A percentile compares a stretch with the other conserved stretches of the same genome.
Evolutionary conservation across 2,888 invertebrate species (phyloP).

Genomic region (Merodon equestris): DNA sequence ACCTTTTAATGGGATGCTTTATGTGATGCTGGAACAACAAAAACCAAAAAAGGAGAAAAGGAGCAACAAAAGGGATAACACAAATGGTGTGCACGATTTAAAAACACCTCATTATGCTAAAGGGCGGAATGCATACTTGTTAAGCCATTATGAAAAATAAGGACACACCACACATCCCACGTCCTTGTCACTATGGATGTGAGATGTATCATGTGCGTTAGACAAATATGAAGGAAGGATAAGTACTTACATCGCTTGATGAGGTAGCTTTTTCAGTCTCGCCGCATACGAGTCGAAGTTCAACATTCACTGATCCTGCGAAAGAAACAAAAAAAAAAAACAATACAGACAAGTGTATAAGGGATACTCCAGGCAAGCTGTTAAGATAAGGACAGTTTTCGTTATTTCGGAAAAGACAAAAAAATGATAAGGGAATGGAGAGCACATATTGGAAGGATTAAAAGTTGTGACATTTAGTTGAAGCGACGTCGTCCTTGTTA

Average conservation of each 20-base stretch:
- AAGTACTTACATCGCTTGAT: constrained; percentile 63
- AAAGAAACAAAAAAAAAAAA: constrained; percentile 20
- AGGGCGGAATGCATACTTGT: constrained; percentile 32
- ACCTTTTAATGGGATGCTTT: constrained; percentile 60
- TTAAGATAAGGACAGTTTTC: constrained; percentile 40
- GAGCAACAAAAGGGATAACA: constrained; percentile 12
- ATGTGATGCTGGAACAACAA: constrained; percentile 29
- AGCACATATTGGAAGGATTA: constrained; percentile 39
- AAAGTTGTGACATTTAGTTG: constrained; percentile 44
- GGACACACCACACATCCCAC: constrained; percentile 23
- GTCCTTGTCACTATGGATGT: constrained; percentile 8
- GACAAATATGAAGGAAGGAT: constrained; percentile 14
- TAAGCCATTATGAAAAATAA: constrained; percentile 19
- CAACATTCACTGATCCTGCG: constrained; percentile 53
- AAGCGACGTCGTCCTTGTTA: constrained; percentile 15
- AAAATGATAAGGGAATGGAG: constrained; percentile 27
- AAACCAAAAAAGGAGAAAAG: constrained; percentile 53
- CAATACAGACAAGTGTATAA: constrained; percentile 3
- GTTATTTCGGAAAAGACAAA: constrained; percentile 5
- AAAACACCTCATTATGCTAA: constrained; percentile 68
- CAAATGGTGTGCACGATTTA: constrained; percentile 48
- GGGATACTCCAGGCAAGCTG: constrained; percentile 11
- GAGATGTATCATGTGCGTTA: constrained; percentile 14
- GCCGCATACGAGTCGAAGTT: constrained; percentile 58
- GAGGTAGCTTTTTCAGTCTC: constrained; percentile 55